Evolutionary conservation across 2,113 vertebrate species (phyloP), one percentile per base, ranked within the genome.

Genomic region (Gila orcuttii): DNA sequence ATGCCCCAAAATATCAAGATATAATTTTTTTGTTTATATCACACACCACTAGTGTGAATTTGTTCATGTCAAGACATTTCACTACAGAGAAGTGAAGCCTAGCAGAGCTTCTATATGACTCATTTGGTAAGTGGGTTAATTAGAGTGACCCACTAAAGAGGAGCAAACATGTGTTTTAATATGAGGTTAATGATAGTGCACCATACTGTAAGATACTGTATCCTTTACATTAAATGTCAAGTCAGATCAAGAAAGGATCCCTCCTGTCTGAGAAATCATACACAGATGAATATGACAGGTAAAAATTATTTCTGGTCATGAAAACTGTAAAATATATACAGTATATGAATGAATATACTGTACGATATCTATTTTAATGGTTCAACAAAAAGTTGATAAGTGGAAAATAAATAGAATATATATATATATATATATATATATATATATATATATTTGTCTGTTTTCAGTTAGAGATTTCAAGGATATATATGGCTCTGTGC

Each of bases 81-180:
- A 31, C 17, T 50, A 39, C 77, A 68, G 71, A 17, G 74, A 64
- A 78, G 66, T 8, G n/a, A 23, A 73, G 33, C 75, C 12, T 28
- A 85, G 66, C 83, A 13, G 55, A 75, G 23, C 45, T 77, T 82
- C 28, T 73, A 7, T 36, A 12, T 86, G 57, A 45, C 75, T 90
- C 81, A 85, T 86, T 86, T 80, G 42, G 64, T 68, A 84, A 84
- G n/a, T 84, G 45, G 85, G 87, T 75, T 88, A 90, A 87, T 87
- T 87, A 55, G 57, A 60, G 45, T 57, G 66, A 42, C 59, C 78
- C 52, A 62, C 33, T 82, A 88, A 75, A 80, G 31, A 81, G 74
- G 64, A 25, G 36, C 68, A 69, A 73, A 76, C 66, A 36, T 77
- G 23, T 79, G 47, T 55, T 85, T 85, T 76, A 81, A 73, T 78